A percentile compares a stretch with the other conserved stretches of the same genome.
Conservation (phyloP, 2,113 vertebrate species). For the Heterotilapia buettikoferi region DNA sequence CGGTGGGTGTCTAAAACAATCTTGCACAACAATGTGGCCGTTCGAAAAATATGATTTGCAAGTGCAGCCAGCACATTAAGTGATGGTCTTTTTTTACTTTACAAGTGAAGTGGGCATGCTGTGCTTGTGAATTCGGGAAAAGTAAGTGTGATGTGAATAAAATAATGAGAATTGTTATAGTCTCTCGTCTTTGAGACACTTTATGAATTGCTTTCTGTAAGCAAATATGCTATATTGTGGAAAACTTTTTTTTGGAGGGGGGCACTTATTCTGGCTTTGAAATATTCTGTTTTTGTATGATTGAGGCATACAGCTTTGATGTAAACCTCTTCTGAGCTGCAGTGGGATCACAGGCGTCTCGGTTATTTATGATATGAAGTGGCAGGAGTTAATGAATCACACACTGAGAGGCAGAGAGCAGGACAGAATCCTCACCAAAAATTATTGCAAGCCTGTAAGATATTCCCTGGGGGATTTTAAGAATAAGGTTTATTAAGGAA, state of each 20-base stretch:
- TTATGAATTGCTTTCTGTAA: neutral
- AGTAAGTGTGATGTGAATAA: neutral
- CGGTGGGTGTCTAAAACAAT: neutral
- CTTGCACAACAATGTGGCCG: neutral
- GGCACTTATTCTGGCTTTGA: slow-evolving; percentile 10
- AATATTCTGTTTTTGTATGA: slow-evolving; percentile 1
- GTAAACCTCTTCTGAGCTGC: neutral
- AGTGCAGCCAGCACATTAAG: neutral
- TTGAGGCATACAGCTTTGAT: slow-evolving; percentile 18
- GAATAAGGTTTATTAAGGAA: neutral
- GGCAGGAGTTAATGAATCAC: slow-evolving; percentile 30
- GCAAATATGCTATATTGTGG: slow-evolving; percentile 7
- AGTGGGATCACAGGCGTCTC: neutral
- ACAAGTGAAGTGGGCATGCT: neutral
- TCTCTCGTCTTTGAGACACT: neutral
- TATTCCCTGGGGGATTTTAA: neutral
- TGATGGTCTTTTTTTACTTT: neutral
- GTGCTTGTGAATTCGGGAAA: neutral
- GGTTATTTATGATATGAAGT: slow-evolving; percentile 28
- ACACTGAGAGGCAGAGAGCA: neutral
- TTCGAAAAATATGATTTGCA: neutral
- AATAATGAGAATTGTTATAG: neutral
- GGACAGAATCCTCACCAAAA: neutral
- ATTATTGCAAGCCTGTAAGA: neutral
- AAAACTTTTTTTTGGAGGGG: neutral